Percentiles rank a stretch among this genome's conserved stretches.
Conservation (phyloP, 2,113 vertebrate genomes). For the Leptobrachium ailaonicum region DNA sequence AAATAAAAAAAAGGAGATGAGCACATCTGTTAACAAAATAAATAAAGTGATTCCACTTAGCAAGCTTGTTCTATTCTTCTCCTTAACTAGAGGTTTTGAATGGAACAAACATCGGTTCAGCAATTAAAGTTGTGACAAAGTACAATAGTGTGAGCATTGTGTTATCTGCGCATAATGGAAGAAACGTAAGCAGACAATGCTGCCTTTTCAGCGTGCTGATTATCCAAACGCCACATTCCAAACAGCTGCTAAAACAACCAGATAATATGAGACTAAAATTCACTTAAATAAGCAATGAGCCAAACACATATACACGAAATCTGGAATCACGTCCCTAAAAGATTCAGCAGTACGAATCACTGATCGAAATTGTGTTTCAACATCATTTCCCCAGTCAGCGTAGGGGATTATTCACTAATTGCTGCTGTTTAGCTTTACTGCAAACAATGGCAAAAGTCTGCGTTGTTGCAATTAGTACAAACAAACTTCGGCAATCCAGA, state of each 20-base stretch:
- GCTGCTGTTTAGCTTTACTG: too few species aligned
- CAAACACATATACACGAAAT: background rate
- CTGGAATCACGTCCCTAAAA: too few species aligned
- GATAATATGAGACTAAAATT: slow-evolving; percentile 18
- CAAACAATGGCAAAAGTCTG: too few species aligned
- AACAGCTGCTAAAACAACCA: slow-evolving; percentile 38
- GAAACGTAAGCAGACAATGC: slow-evolving; percentile 41
- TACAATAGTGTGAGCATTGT: slow-evolving; percentile 36
- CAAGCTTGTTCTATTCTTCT: slow-evolving; percentile 26
- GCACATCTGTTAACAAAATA: slow-evolving; percentile 45
- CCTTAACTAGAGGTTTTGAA: slow-evolving; percentile 37
- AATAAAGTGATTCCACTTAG: slow-evolving; percentile 24
- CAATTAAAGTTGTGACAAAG: slow-evolving; percentile 44
- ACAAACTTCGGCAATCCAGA: too few species aligned
- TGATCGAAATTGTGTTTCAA: too few species aligned
- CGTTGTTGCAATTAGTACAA: too few species aligned
- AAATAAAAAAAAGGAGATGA: background rate
- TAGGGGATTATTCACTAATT: too few species aligned
- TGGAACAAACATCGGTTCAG: slow-evolving; percentile 30
- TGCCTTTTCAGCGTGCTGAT: slow-evolving; percentile 40
- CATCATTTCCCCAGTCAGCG: too few species aligned
- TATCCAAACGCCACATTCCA: slow-evolving; percentile 27
- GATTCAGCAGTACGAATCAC: too few species aligned
- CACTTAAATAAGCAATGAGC: background rate
- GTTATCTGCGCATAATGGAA: slow-evolving; percentile 44